Base-by-base conservation (phyloP, 2,113 vertebrate species). In the Australoheros scitulus region DNA sequence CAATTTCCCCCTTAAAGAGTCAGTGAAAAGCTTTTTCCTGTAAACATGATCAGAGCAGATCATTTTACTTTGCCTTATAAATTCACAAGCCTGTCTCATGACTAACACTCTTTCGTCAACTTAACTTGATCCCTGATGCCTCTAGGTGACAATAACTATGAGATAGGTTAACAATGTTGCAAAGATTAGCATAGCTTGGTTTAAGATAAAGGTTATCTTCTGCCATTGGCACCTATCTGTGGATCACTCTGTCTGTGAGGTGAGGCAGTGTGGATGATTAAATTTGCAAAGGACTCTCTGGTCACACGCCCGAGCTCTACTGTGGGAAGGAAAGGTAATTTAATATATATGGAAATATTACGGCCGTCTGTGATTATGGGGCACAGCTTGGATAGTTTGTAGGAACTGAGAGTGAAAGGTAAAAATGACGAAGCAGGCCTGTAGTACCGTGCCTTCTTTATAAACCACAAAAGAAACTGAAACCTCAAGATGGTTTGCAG, bases 321-420 rank as follows among this genome's bases (percentile, higher is more conserved):
- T 87, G 43, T 11, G 50, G 63, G 32, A 32, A 55, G 79, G 57
- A 93, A 93, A 94, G 90, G 91, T 93, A 92, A 94, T 88, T 91
- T 87, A 89, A 92, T 93, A 93, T 93, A 92, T 87, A 93, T 94
- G 93, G 86, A 93, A 93, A 94, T 93, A 89, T 90, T 81, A 76
- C 76, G 29, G 65, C 81, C 24, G 82, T 75, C 80, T 79, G 85
- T 81, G 74, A 86, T 80, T 82, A 86, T 26, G 20, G 68, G 32
- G 41, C 50, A 11, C 61, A 18, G 76, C 68, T 47, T 34, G 60
- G 83, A 74, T 83, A 60, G 77, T 79, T 89, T 90, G 87, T 75
- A 70, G 65, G 52, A 86, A 81, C 50, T 20, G 17, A 60, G 52
- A 76, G 76, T 60, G 63, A 75, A 77, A 82, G 76, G 61, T 57